Percentiles rank a stretch among this genome's conserved stretches.
These are phyloP conservation scores for Acrobasis repandana DNA, from an alignment of 2,888 invertebrate genomes.

Conservation along the genomic window DNA sequence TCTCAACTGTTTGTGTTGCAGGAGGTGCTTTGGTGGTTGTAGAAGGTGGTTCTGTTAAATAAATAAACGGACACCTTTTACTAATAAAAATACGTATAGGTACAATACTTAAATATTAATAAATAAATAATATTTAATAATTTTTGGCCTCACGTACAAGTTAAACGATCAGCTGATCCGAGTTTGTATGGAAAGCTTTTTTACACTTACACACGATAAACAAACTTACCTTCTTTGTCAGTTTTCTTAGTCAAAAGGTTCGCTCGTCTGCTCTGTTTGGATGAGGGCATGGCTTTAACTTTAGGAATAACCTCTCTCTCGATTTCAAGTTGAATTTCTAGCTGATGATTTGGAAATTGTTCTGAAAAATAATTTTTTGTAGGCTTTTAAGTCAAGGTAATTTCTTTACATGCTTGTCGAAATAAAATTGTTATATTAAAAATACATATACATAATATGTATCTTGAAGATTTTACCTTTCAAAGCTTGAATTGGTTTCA, in stretches of 20 bases:
- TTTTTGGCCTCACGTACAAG: too few relatives aligned
- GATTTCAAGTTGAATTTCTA: conserved; percentile 63
- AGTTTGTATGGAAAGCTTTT: too few relatives aligned
- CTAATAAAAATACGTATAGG: too few relatives aligned
- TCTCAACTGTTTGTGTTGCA: conserved; percentile 15
- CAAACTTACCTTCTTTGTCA: not conserved
- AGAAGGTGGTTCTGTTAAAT: not conserved
- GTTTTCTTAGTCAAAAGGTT: not conserved
- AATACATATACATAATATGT: too few relatives aligned
- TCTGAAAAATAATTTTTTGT: conserved; percentile 39
- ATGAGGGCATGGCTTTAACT: not conserved
- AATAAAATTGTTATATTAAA: too few relatives aligned
- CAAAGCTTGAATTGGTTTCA: conserved; percentile 5
- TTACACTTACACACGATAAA: too few relatives aligned
- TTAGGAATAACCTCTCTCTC: conserved; percentile 27
- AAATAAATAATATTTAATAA: too few relatives aligned
- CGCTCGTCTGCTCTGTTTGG: not conserved
- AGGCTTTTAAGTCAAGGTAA: too few relatives aligned
- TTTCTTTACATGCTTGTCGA: too few relatives aligned
- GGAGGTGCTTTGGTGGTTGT: not conserved
- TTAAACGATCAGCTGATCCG: too few relatives aligned
- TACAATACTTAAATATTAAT: too few relatives aligned
- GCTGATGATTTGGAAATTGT: conserved; percentile 56
- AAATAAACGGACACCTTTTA: not conserved
- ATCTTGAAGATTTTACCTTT: not conserved